A percentile compares a stretch with the other conserved stretches of the same genome.
Evolutionary conservation across 2,113 vertebrate genomes (phyloP).

Genomic region (Erpornis zantholeuca): DNA sequence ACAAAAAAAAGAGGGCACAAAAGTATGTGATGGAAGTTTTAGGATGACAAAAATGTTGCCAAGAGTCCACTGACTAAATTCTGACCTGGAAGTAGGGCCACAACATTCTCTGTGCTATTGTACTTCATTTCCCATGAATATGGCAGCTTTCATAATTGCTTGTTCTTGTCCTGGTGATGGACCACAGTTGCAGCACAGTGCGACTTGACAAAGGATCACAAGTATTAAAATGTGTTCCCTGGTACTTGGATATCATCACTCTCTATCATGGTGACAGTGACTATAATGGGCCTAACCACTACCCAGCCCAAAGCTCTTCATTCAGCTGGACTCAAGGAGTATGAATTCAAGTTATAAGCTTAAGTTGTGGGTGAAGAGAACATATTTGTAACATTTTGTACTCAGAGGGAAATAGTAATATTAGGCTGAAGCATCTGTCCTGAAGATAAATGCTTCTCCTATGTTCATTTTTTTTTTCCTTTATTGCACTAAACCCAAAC

Average conservation of each 20-base stretch:
- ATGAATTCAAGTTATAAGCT: neutral
- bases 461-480: neutral
- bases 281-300: neutral
- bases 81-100: neutral
- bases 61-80: neutral
- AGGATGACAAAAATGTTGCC: neutral
- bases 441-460: neutral
- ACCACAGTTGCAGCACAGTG: neutral
- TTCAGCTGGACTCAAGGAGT: neutral
- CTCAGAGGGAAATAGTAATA: neutral
- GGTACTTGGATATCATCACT: neutral
- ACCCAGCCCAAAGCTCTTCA: neutral
- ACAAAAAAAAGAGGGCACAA: neutral
- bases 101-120: neutral
- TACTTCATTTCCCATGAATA: neutral
- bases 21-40: neutral
- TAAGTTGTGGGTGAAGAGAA: neutral
- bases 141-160: neutral
- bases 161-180: neutral
- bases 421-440: neutral
- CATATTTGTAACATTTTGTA: neutral
- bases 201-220: neutral
- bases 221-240: neutral
- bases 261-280: neutral
- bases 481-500: neutral